Conservation (phyloP, 2,113 vertebrate species). For the Eubucco bourcierii region DNA sequence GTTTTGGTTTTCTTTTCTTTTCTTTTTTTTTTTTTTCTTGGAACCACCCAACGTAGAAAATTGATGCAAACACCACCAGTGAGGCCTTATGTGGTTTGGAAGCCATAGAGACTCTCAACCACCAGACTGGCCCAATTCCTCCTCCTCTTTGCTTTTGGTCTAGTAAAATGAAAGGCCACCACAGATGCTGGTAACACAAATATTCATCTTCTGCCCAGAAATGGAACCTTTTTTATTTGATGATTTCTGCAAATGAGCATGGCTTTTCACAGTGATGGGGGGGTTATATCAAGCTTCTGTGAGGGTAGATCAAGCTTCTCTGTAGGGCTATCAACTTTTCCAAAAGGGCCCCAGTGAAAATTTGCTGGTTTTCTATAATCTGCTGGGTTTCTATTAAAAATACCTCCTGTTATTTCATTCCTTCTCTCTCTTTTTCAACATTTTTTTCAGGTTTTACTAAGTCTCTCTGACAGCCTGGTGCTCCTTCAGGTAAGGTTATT, state of each 20-base stretch:
- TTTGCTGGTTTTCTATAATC: not conserved
- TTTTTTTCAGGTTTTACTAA: not conserved
- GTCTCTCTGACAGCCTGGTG: not conserved
- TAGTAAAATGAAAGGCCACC: slow-evolving; percentile 45
- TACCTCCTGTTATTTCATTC: not conserved
- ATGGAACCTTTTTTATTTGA: not conserved
- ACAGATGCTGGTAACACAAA: slow-evolving; percentile 39
- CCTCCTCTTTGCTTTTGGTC: slow-evolving; percentile 13
- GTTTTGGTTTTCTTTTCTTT: not conserved
- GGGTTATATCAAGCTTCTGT: not conserved
- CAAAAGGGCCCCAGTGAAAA: not conserved
- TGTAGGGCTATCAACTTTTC: not conserved
- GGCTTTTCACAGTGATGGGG: not conserved
- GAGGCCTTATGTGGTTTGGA: slow-evolving; percentile 55
- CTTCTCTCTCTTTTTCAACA: not conserved
- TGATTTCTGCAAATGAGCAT: not conserved
- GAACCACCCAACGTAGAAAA: slow-evolving; percentile 22
- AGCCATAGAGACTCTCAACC: not conserved
- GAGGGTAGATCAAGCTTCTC: not conserved
- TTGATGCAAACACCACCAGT: slow-evolving; percentile 15
- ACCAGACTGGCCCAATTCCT: slow-evolving; percentile 31
- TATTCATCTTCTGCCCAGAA: slow-evolving; percentile 24
- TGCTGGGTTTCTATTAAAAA: not conserved
- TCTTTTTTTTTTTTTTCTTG: not conserved
- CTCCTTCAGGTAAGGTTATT: not conserved